Conservation (phyloP, 2,797 vertebrate species). For the Phrynocephalus forsythii region DNA sequence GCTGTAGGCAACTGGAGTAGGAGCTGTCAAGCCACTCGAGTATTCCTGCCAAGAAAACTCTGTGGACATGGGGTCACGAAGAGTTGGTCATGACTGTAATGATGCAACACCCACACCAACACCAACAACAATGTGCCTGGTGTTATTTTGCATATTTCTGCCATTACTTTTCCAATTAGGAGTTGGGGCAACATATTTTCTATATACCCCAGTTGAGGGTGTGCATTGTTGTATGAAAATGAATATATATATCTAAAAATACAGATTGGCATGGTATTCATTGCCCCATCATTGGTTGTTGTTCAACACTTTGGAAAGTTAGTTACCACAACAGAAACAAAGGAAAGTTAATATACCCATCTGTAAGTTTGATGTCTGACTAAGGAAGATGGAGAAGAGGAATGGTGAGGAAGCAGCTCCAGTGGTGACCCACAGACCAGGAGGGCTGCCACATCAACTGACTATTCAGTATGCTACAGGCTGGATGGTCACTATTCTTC, state of each 20-base stretch:
- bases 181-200: not conserved
- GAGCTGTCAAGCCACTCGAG: too few species aligned
- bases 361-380: not conserved
- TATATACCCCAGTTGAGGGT: not conserved
- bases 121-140: not conserved
- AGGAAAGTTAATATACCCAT: conserved; percentile 4
- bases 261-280: not conserved
- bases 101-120: too few species aligned
- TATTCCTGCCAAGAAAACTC: too few species aligned
- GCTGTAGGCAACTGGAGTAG: too few species aligned
- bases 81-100: too few species aligned
- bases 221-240: not conserved
- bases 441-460: not conserved
- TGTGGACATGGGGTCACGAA: too few species aligned
- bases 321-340: not conserved
- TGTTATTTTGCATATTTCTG: not conserved
- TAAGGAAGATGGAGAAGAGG: not conserved
- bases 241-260: not conserved
- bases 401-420: not conserved
- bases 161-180: not conserved
- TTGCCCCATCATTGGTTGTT: not conserved
- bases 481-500: not conserved
- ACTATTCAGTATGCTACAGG: not conserved
- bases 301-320: not conserved
- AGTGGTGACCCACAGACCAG: too few species aligned